Base-by-base conservation (phyloP, 2,113 vertebrate genomes). In the Xiphorhynchus elegans region DNA sequence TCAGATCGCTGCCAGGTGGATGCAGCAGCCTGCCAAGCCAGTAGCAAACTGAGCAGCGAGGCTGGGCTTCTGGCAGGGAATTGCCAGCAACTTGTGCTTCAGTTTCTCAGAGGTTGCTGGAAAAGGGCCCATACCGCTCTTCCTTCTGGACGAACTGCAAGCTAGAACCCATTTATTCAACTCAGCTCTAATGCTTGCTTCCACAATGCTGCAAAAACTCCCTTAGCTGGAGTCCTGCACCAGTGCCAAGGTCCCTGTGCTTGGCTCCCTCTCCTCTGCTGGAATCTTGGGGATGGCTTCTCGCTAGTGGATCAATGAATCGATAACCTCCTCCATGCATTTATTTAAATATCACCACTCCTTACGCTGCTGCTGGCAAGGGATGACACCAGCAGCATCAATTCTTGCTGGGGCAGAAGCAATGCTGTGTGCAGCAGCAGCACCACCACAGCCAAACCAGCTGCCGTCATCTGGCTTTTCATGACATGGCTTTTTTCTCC, bases 1-100 rank as follows among this genome's bases (percentile, higher is more conserved):
- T 78, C 89, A 21, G 2, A 19, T 74, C 73, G 93, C 94, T 94
- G 87, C 3, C 53, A 23, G 87, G 70, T 64, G 93, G 74, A 58
- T 85, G 92, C 78, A 76, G 77, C 40, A 2, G 46, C 17, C 87
- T 97, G 96, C 94, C 95, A 95, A 97, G 89, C 67, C 17, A 20
- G 95, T 62, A 96, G 94, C 87, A 18, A 66, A 35, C 93, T 0
- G 17, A 87, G 77, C 69, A 1, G 62, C 0, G 4, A 85, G 81
- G 58, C 91, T 39, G 49, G 23, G 87, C 77, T 91, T 76, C 74
- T 85, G 94, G 87, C 67, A 77, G 81, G 53, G 63, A 76, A 59
- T 14, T 79, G 78, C 94, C 81, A 13, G 70, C 8, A 3, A 42
- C 74, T 77, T 7, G 70, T 23, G 0, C 49, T 40, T 89, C 70